Base-by-base conservation (phyloP, 1,140 invertebrate genomes). In the Vollenhovia emeryi region DNA sequence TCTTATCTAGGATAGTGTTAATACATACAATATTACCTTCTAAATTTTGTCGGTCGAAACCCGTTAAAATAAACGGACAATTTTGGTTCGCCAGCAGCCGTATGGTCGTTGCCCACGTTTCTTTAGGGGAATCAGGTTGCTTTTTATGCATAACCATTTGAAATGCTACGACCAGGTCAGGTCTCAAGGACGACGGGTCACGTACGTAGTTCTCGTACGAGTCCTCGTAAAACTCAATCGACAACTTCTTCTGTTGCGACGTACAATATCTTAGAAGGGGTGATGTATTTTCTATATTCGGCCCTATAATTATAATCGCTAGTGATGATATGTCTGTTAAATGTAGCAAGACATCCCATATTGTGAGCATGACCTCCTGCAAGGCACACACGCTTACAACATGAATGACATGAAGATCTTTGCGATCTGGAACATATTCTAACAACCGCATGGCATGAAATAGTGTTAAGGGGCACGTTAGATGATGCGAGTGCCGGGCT, bases 261-360 rank as follows among this genome's bases (percentile, higher is more conserved):
- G 9, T 55, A 55, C n/a, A n/a, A n/a, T 92, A 94, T 55, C 79
- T 68, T 1, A 33, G n/a, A n/a, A n/a, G n/a, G n/a, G 6, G 3
- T 33, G 3, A 33, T 43, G 84, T 74, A 13, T 71, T 33, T 43
- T 9, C 18, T 30, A 94, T 27, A 85, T 93, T 93, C n/a, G 93
- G 92, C 18, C 93, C 93, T 73, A 94, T 86, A 21, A 94, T 48
- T 59, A 93, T 9, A 24, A 94, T 76, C 43, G 74, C 80, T 21
- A 91, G 30, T 9, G 60, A 68, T 33, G 71, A 80, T 15, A 91
- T 55, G n/a, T n/a, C n/a, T n/a, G 50, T 24, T 89, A 92, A 93
- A 60, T 94, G 93, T 8, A 93, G 87, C 0, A 93, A 11, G 57
- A 91, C 90, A 84, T 93, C 93, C 92, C 93, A 94, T 59, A 90